Base-by-base conservation (phyloP, 2,888 invertebrate genomes). In the Biston stratarius region DNA sequence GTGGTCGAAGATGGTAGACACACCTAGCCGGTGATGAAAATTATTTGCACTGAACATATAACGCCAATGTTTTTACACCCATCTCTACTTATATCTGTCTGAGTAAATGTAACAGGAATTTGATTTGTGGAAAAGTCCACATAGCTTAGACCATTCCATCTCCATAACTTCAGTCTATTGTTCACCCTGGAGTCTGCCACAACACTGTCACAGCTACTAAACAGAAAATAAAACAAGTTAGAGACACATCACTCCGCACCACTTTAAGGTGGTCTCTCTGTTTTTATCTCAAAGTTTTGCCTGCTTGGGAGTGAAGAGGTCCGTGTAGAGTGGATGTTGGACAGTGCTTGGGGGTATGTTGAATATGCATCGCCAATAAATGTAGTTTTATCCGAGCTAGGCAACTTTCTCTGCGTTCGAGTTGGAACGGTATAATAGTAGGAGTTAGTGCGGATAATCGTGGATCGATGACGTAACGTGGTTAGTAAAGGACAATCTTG, bases 331-430 rank as follows among this genome's bases (percentile, higher is more conserved):
- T 86, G 86, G 91, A 60, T 70, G 66, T 61, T 67, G 70, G 75
- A 72, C 75, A 81, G 78, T 76, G 89, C 89, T 86, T 70, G 76
- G 76, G 85, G 91, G 84, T 86, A 83, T 84, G 83, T 89, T 94
- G 93, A 93, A 94, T 93, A 94, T 94, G 92, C 91, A 93, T 85
- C 82, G 84, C 83, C 87, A 89, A 91, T 92, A 91, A 92, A 91
- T 87, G 89, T 89, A 87, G 91, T 90, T 91, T 89, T 87, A 89
- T 88, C 86, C 88, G 74, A 78, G 80, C 76, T 75, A 83, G 76
- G 79, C 84, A 92, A 94, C 93, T 94, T 93, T 92, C 93, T 87
- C 91, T 79, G 72, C 75, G 76, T 61, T 62, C 77, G 77, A 83
- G 83, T 80, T 73, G 80, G 76, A 56, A 61, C 72, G 15, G 74